A percentile compares a stretch with the other conserved stretches of the same genome.
phyloP scores from a whole-genome alignment of 2,797 vertebrate genomes.

The Arvicola amphibius region DNA sequence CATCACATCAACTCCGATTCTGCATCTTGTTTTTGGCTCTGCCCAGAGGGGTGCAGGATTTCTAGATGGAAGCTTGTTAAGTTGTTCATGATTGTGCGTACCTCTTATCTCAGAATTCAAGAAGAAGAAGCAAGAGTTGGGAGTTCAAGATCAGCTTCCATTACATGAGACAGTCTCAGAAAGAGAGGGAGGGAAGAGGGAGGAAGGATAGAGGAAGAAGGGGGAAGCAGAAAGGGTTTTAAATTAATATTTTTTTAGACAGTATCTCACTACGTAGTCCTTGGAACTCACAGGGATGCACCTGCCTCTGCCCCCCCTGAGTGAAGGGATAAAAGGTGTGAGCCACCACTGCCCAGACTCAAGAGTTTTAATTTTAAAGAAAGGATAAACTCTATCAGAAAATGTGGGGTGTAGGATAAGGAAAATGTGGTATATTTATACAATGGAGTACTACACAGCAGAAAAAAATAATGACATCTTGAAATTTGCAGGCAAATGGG shows the following conservation, averaged over 20 bases:
- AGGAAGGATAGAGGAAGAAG: too few species aligned
- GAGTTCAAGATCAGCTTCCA: not conserved
- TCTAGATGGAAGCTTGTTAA: not conserved
- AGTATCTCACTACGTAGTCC: not conserved
- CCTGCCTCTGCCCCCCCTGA: not conserved
- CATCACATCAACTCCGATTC: not conserved
- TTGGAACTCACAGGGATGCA: not conserved
- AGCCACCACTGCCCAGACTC: too few species aligned
- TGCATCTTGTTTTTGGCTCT: not conserved
- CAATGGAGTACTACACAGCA: too few species aligned
- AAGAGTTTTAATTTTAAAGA: constrained; percentile 10
- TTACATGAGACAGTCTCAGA: not conserved
- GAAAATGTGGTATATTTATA: too few species aligned
- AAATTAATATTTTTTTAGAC: not conserved
- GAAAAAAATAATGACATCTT: too few species aligned
- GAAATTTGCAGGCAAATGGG: too few species aligned
- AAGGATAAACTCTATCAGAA: not conserved
- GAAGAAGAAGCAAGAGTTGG: not conserved
- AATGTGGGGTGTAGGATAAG: not conserved
- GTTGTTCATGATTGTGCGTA: not conserved
- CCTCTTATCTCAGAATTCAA: not conserved
- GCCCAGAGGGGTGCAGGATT: not conserved
- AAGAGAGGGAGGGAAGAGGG: not conserved
- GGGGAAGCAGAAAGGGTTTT: not conserved
- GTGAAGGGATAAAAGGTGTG: not conserved